phyloP scores from a whole-genome alignment of 1,140 invertebrate species.

The Lepidurus couesii region DNA sequence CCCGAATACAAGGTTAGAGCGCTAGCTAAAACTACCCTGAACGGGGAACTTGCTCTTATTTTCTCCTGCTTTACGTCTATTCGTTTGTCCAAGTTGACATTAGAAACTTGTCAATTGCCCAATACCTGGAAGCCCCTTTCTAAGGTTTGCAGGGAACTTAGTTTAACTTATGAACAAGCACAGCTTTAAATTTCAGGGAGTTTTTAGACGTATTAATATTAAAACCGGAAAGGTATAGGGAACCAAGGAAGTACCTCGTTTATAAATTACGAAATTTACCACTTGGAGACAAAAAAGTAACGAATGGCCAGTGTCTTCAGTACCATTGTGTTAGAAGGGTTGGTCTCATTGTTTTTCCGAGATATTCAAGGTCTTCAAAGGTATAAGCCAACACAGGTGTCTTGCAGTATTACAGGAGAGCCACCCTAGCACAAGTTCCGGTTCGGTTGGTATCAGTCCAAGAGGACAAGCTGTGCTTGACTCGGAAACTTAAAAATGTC shows the following conservation, averaged over 20 bases:
- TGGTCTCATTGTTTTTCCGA: background rate
- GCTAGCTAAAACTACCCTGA: background rate
- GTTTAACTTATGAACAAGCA: too few species aligned
- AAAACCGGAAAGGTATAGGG: too few species aligned
- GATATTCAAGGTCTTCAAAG: background rate
- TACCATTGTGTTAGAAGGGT: background rate
- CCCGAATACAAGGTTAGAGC: background rate
- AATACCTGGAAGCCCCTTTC: too few species aligned
- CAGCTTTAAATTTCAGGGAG: too few species aligned
- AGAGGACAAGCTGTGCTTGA: background rate
- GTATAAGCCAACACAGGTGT: background rate
- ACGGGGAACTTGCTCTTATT: background rate
- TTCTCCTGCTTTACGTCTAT: background rate
- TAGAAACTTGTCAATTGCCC: too few species aligned
- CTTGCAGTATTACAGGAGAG: background rate
- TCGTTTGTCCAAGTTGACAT: background rate
- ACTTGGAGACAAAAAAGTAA: background rate
- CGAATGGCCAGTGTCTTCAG: background rate
- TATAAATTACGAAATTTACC: too few species aligned
- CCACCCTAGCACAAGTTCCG: background rate
- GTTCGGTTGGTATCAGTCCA: background rate
- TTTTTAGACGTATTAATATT: too few species aligned
- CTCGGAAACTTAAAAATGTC: conserved; percentile 6
- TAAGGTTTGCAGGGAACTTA: too few species aligned
- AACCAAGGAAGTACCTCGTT: too few species aligned